Evolutionary conservation across 2,797 vertebrate species (phyloP).

Genomic region (Labeo calbasu): DNA sequence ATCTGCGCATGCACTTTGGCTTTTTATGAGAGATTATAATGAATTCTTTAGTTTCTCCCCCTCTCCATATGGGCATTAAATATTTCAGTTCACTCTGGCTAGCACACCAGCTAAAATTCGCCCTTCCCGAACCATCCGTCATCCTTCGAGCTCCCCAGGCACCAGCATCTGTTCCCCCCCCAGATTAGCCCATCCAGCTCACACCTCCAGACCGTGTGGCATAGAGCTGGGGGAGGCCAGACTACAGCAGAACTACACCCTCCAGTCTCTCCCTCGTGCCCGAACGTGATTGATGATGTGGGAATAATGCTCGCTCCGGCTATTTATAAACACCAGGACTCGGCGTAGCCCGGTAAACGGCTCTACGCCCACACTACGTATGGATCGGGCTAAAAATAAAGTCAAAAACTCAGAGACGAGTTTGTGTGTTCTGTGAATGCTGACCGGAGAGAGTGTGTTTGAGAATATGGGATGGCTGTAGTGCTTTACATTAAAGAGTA

Average conservation of each 20-base stretch:
- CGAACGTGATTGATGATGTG: conserved; percentile 80
- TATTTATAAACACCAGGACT: conserved; percentile 83
- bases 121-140: conserved; percentile 1
- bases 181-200: conserved; percentile 16
- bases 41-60: neutral
- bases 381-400: conserved; percentile 58
- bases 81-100: conserved; percentile 11
- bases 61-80: neutral
- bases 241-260: conserved; percentile 39
- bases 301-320: conserved; percentile 78
- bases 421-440: neutral
- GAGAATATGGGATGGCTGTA: conserved; percentile 2
- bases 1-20: neutral
- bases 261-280: conserved; percentile 35
- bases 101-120: neutral
- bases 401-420: neutral
- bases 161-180: conserved; percentile 28
- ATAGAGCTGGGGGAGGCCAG: conserved; percentile 45
- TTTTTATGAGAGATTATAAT: neutral
- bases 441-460: neutral
- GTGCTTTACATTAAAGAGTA: conserved; percentile 37
- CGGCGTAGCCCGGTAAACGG: conserved; percentile 70
- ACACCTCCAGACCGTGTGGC: conserved; percentile 20
- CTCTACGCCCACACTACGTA: conserved; percentile 67
- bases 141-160: neutral